Conservation (phyloP, 2,888 invertebrate species). For the Tuta absoluta region DNA sequence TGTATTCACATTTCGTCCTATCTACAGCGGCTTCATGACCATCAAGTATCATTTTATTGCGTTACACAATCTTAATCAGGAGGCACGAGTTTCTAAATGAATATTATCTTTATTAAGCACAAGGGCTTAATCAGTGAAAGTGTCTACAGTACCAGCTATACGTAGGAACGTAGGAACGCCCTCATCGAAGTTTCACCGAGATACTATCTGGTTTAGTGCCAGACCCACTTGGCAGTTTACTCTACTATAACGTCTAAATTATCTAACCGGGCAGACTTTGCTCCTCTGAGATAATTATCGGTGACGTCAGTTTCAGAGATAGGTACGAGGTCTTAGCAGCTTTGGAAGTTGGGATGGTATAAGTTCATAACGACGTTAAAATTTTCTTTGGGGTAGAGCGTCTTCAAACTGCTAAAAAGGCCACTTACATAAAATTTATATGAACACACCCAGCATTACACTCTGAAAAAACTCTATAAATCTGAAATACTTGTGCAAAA, state of each 20-base stretch:
- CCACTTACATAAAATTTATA: too few relatives aligned
- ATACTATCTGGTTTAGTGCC: conserved; percentile 62
- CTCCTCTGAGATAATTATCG: conserved; percentile 52
- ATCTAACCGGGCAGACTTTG: conserved; percentile 54
- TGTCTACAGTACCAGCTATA: conserved; percentile 45
- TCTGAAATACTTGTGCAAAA: neutral
- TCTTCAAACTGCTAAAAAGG: too few relatives aligned
- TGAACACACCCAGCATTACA: too few relatives aligned
- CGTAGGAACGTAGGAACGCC: conserved; percentile 51
- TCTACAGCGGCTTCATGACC: neutral
- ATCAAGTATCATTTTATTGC: conserved; percentile 17
- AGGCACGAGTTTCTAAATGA: conserved; percentile 29
- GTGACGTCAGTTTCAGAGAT: conserved; percentile 46
- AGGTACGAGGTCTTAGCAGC: conserved; percentile 23
- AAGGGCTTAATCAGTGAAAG: conserved; percentile 61
- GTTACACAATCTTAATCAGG: conserved; percentile 30
- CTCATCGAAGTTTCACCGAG: conserved; percentile 65
- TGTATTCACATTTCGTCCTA: neutral
- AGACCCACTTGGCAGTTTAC: conserved; percentile 62
- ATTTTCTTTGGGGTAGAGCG: too few relatives aligned
- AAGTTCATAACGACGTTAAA: too few relatives aligned
- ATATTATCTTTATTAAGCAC: conserved; percentile 38
- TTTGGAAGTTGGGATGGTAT: neutral
- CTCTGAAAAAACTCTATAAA: neutral
- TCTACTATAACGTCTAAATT: conserved; percentile 32